phyloP scores from a whole-genome alignment of 2,113 vertebrate genomes.

The Arothron firmamentum region DNA sequence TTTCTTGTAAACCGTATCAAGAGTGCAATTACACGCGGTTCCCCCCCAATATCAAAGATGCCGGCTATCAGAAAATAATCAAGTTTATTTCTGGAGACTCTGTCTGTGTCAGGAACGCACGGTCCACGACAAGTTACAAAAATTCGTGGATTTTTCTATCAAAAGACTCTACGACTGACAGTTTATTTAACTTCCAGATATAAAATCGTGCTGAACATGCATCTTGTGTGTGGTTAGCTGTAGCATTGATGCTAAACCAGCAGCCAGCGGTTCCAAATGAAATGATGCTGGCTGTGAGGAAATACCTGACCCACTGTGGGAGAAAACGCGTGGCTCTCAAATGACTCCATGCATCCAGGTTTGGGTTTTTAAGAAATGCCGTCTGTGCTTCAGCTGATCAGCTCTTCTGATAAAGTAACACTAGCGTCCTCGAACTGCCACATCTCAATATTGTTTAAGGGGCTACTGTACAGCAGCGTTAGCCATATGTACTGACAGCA shows the following conservation, averaged over 20 bases:
- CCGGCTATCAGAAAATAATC: too few relatives aligned
- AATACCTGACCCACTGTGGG: slow-evolving; percentile 55
- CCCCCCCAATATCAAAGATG: too few relatives aligned
- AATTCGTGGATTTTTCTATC: too few relatives aligned
- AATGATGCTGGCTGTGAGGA: slow-evolving; percentile 48
- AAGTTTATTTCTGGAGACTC: too few relatives aligned
- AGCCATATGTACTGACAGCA: slow-evolving; percentile 44
- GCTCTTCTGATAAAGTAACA: background rate
- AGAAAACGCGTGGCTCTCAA: slow-evolving; percentile 62
- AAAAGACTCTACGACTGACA: too few relatives aligned
- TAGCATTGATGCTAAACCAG: slow-evolving; percentile 38
- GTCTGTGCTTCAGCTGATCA: slow-evolving; percentile 7
- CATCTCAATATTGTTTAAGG: slow-evolving; percentile 20
- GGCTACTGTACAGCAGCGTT: slow-evolving; percentile 27
- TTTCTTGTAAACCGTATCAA: too few relatives aligned
- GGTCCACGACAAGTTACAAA: too few relatives aligned
- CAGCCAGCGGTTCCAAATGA: slow-evolving; percentile 27
- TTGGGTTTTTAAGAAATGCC: slow-evolving; percentile 7
- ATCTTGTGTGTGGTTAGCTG: slow-evolving; percentile 7
- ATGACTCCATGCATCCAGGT: slow-evolving; percentile 40
- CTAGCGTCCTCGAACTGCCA: slow-evolving; percentile 19
- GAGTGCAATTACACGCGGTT: too few relatives aligned
- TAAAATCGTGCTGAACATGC: background rate
- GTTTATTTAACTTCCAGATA: too few relatives aligned
- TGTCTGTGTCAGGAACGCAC: too few relatives aligned